Base-by-base conservation (phyloP, 2,797 vertebrate species). In the Perodicticus potto region DNA sequence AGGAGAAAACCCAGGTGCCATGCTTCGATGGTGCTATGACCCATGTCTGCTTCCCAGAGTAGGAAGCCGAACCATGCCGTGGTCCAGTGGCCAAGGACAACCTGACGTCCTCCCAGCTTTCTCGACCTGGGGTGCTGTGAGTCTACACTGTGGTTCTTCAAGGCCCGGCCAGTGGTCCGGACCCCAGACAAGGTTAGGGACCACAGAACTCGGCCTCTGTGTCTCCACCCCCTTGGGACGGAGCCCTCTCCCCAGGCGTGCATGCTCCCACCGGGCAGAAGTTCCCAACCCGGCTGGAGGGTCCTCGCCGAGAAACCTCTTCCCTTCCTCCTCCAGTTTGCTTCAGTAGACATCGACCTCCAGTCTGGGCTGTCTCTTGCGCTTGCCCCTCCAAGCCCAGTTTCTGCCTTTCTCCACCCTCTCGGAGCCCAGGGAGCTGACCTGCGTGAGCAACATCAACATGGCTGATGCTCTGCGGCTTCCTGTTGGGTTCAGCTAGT, bases 251-350 rank as follows among this genome's bases (percentile, higher is more conserved):
- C 89, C 94, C 93, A 86, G 67, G 83, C 0, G 53, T 11, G 82
- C 90, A 65, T 96, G 95, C 86, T 96, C 93, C 22, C 8, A 0
- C 80, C 96, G 97, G 97, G 97, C 92, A 95, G 96, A 95, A 96
- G 92, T 73, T 59, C 37, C 1, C 83, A 6, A 27, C 5, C 43
- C 3, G 74, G 72, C 63, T 7, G 11, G 32, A 69, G 45, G 70
- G 7, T 14, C 61, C 17, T 13, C 13, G 9, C 59, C 11, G 59
- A 72, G n/a, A 61, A 61, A 32, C 10, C 32, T 10, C 12, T 16
- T 61, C 53, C 57, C 74, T 23, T 74, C 40, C 23, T 81, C 72
- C 49, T 16, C 27, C 34, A 59, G 43, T n/a, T 49, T 32, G 3
- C 82, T 34, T 74, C 20, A n/a, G 23, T 32, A 32, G 12, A 29